Percentiles rank a stretch among this genome's conserved stretches.
Conservation (phyloP, 1,140 invertebrate species). For the Drosophila elegans region DNA sequence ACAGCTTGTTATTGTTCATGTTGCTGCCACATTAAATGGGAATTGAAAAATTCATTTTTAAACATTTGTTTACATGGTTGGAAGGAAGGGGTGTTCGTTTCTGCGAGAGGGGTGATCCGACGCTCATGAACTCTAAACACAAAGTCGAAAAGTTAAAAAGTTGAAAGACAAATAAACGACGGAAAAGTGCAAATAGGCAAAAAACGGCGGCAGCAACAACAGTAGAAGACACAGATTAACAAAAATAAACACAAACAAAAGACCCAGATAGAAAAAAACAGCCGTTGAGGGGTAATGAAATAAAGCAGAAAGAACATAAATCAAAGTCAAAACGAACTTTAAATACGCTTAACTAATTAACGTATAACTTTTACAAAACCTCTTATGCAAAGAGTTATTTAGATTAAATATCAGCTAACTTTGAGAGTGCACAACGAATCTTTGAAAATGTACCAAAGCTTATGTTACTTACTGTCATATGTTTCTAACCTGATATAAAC, state of each 20-base stretch:
- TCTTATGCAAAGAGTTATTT: no score
- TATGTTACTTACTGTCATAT: no score
- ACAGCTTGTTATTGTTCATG: conserved; percentile 47
- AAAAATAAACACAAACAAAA: conserved; percentile 48
- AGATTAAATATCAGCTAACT: no score
- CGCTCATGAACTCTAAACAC: conserved; percentile 68
- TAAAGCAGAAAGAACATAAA: conserved; percentile 23
- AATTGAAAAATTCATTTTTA: conserved; percentile 80
- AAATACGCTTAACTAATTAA: conserved; percentile 2
- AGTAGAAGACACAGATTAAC: conserved; percentile 57
- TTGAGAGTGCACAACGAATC: no score
- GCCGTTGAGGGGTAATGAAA: conserved; percentile 4
- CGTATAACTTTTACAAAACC: no score
- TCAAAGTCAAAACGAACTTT: neutral
- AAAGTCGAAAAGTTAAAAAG: conserved; percentile 79
- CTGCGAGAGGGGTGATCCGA: neutral
- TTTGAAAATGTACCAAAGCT: no score
- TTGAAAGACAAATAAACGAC: conserved; percentile 77
- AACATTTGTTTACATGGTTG: conserved; percentile 68
- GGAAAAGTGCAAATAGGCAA: conserved; percentile 70
- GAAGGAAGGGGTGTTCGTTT: neutral
- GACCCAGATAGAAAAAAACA: conserved; percentile 20
- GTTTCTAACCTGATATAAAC: no score
- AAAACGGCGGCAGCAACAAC: conserved; percentile 24
- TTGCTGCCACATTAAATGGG: conserved; percentile 61